Evolutionary conservation across 2,797 vertebrate genomes (phyloP).

Genomic region (Crax fasciolata): DNA sequence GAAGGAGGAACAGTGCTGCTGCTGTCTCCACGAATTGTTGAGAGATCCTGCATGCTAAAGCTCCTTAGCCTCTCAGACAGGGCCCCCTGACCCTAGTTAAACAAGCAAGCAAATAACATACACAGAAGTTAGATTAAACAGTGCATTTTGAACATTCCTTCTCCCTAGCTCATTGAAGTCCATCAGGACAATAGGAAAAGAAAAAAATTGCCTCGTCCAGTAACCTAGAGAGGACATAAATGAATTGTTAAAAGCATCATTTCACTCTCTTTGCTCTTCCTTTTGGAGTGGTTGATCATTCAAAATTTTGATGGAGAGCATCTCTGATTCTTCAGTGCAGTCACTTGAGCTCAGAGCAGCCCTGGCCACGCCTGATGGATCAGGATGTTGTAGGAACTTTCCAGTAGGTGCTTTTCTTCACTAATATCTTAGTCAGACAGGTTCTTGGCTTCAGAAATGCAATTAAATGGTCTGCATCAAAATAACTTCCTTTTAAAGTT

Average conservation of each 20-base stretch:
- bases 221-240: neutral
- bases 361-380: neutral
- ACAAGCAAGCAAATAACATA: slow-evolving; percentile 36
- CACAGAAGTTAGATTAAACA: neutral
- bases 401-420: neutral
- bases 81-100: slow-evolving; percentile 92
- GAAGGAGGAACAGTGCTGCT: slow-evolving; percentile 73
- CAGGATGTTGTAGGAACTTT: neutral
- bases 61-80: slow-evolving; percentile 96
- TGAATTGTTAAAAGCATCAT: neutral
- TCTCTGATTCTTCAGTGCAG: neutral
- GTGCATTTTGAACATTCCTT: neutral
- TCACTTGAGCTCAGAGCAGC: neutral
- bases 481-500: neutral
- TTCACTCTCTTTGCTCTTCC: neutral
- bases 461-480: neutral
- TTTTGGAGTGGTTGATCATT: neutral
- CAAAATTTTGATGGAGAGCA: neutral
- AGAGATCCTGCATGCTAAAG: slow-evolving; percentile 99
- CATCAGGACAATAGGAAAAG: neutral
- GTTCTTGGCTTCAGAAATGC: neutral
- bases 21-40: slow-evolving; percentile 90
- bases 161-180: neutral
- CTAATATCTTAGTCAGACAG: neutral
- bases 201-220: neutral